Conservation (phyloP, 1,140 invertebrate genomes). For the Chrysoperla carnea region DNA sequence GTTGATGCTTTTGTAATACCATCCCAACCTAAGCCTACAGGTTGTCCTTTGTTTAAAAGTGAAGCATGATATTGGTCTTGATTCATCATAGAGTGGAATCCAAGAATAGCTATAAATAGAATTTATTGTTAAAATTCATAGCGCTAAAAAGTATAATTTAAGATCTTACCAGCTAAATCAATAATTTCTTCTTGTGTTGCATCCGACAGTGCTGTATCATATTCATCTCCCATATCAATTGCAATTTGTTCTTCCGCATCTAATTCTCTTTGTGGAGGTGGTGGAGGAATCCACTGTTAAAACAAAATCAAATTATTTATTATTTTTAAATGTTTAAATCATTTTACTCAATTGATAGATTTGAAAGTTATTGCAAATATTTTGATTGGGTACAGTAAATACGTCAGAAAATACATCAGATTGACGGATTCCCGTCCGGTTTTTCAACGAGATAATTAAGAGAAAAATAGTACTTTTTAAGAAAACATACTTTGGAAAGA, state of each 20-base stretch:
- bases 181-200: constrained; percentile 98
- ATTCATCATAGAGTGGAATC: constrained; percentile 99
- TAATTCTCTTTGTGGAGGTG: constrained; percentile 53
- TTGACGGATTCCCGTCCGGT: too few relatives aligned
- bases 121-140: not conserved
- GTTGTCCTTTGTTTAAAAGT: constrained; percentile 76
- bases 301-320: constrained; percentile 3
- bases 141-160: constrained; percentile 2
- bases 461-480: too few relatives aligned
- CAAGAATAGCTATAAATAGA: constrained; percentile 70
- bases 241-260: constrained; percentile 80
- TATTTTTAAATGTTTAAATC: not conserved
- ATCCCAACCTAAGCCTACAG: constrained; percentile 72
- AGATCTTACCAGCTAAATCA: constrained; percentile 76
- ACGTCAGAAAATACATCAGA: too few relatives aligned
- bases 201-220: constrained; percentile 75
- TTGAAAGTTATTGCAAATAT: not conserved
- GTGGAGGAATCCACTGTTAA: constrained; percentile 75
- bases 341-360: not conserved
- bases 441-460: too few relatives aligned
- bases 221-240: constrained; percentile 88
- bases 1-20: constrained; percentile 88
- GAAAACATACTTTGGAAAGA: too few relatives aligned
- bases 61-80: constrained; percentile 99
- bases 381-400: not conserved